phyloP scores from a whole-genome alignment of 92 coral and sea anemone species.

The Parazoanthus darwini region DNA sequence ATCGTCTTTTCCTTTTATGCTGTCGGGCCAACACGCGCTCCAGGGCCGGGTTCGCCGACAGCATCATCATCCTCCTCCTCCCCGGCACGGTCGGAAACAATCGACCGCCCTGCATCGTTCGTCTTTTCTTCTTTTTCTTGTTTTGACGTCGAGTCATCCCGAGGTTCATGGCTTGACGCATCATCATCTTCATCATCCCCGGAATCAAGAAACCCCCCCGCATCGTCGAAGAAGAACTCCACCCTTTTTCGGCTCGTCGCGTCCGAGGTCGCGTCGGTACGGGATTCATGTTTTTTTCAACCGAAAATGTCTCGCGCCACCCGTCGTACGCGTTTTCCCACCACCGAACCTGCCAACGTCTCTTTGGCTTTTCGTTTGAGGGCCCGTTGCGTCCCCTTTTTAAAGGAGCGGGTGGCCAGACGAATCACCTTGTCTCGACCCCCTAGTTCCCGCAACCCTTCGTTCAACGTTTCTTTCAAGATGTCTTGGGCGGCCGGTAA shows the following conservation, averaged over 20 bases:
- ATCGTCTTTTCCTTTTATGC: no score
- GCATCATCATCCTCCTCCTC: no score
- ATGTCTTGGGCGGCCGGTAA: no score
- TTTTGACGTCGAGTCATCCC: no score
- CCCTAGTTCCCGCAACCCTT: no score
- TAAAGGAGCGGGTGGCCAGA: constrained; percentile 5
- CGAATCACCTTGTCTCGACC: no score
- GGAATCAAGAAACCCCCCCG: not conserved
- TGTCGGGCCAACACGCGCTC: no score
- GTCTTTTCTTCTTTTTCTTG: constrained; percentile 10
- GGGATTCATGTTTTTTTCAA: not conserved
- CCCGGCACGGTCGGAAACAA: no score
- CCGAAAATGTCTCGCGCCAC: constrained; percentile 11
- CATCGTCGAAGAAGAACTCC: not conserved
- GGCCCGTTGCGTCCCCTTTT: not conserved
- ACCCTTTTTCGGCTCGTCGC: not conserved
- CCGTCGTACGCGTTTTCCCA: not conserved
- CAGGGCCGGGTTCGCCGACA: no score
- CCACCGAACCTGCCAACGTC: not conserved
- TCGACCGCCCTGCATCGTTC: no score
- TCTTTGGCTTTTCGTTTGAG: constrained; percentile 9
- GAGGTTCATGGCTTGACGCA: not conserved
- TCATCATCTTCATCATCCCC: no score
- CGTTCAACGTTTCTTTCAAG: no score
- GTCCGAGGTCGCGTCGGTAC: not conserved